Evolutionary conservation across 2,888 invertebrate genomes (phyloP).

Genomic region (Latrodectus elegans): DNA sequence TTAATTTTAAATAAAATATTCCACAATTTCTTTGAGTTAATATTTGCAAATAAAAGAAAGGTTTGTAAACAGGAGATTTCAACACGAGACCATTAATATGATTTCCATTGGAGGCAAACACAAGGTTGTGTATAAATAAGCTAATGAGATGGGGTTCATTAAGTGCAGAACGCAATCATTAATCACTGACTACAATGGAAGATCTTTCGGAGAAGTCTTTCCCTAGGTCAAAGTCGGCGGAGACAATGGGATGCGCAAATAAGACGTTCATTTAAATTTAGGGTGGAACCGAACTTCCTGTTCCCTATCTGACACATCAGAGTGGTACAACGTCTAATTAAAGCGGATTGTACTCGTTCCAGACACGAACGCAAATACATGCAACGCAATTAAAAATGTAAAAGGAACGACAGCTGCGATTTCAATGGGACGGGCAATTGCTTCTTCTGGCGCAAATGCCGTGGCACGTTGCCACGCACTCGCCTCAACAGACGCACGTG

Average conservation of each 20-base stretch:
- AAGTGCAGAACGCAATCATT: no score
- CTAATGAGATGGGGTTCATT: no score
- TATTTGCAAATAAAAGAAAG: no score
- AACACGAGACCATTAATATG: no score
- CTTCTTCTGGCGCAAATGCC: conserved; percentile 18
- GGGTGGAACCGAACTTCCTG: neutral
- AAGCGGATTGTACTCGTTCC: neutral
- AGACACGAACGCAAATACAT: neutral
- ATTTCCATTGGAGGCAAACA: no score
- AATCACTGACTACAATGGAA: no score
- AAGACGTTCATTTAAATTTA: conserved; percentile 1
- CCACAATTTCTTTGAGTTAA: no score
- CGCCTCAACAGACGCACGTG: neutral
- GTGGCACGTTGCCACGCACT: conserved; percentile 24
- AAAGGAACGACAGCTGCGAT: conserved; percentile 34
- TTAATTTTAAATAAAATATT: no score
- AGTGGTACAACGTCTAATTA: conserved; percentile 15
- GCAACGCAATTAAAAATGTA: conserved; percentile 4
- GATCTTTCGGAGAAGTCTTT: neutral
- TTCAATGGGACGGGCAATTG: conserved; percentile 15
- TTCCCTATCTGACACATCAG: neutral
- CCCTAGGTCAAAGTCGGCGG: neutral
- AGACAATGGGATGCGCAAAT: neutral
- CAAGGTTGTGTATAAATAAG: no score
- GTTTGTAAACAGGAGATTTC: no score